These are phyloP conservation scores for Temnothorax nylanderi DNA, from an alignment of 1,140 invertebrate genomes.

Conservation along the genomic window DNA sequence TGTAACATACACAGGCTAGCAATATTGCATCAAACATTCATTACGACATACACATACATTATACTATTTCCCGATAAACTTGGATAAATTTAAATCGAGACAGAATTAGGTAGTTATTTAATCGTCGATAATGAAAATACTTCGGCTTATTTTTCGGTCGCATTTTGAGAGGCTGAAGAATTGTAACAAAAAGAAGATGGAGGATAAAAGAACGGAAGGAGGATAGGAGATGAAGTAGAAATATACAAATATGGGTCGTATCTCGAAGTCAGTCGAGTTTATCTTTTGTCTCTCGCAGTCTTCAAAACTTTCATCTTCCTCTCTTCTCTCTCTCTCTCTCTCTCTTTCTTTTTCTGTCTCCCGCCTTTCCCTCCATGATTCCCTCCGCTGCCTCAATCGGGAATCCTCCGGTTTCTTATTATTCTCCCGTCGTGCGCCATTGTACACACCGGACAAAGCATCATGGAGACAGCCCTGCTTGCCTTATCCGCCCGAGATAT, in stretches of 20 bases:
- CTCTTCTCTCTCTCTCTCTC: not conserved
- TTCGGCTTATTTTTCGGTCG: not conserved
- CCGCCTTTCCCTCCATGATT: constrained; percentile 7
- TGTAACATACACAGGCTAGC: not conserved
- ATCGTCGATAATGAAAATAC: not conserved
- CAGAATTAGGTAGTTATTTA: not conserved
- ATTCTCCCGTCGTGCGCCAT: constrained; percentile 77
- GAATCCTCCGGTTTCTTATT: constrained; percentile 81
- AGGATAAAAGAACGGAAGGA: constrained; percentile 4
- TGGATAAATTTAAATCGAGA: not conserved
- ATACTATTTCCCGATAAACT: not conserved
- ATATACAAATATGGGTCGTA: constrained; percentile 83
- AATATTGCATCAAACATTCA: not conserved
- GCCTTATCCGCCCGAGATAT: constrained; percentile 79
- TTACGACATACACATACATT: too few species aligned
- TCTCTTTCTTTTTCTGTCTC: constrained; percentile 61
- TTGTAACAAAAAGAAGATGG: constrained; percentile 6
- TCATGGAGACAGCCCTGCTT: constrained; percentile 62
- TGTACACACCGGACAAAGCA: constrained; percentile 79
- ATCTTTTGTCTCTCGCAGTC: constrained; percentile 79
- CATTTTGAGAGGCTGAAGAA: constrained; percentile 24
- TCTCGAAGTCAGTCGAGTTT: constrained; percentile 76
- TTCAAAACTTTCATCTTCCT: not conserved
- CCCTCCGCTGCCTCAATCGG: constrained; percentile 72
- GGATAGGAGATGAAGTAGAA: constrained; percentile 62